Evolutionary conservation across 1,140 invertebrate genomes (phyloP), one percentile per base, ranked within the genome.

Genomic region (Matsumurasca onukii): DNA sequence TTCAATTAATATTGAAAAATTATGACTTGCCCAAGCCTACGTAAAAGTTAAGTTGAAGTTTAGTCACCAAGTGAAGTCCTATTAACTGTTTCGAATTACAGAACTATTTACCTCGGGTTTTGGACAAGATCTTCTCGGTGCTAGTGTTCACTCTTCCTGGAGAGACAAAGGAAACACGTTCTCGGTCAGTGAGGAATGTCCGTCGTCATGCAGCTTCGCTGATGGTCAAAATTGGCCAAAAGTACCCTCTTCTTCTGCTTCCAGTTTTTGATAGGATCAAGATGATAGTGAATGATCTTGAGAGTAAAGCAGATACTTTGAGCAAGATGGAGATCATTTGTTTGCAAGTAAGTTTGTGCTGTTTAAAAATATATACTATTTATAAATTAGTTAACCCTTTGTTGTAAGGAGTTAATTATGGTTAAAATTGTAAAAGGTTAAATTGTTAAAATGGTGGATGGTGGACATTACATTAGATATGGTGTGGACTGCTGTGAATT

Each of bases 221-320:
- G 1, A 88, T 97, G 79, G 92, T 97, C 0, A 97, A 96, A 81
- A 87, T 97, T 34, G 91, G 90, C 15, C 86, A 91, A 49, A 92
- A 93, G 75, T 94, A 93, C 81, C 93, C 93, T 0, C 78, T 93
- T 12, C 80, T 94, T 1, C 80, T 94, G 34, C 78, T 96, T 74
- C 92, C 93, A 3, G 88, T 93, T n/a, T 97, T 95, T 79, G 90
- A 92, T 52, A 87, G 92, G 63, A 88, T 96, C 71, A 89, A 91
- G 75, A 84, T 85, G 0, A 88, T 90, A 69, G 87, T 91, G 9
- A 84, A 86, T 64, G 84, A 84, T 66, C 80, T 93, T 39, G 84
- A 88, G 2, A 78, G 85, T 67, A 81, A 87, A 68, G 55, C 55
- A 27, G 55, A 59, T 27, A 27, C 55, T 29, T 80, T 95, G n/a